A percentile compares a stretch with the other conserved stretches of the same genome.
Evolutionary conservation across 2,797 vertebrate species (phyloP).

Genomic region (Pseudochaenichthys georgianus): DNA sequence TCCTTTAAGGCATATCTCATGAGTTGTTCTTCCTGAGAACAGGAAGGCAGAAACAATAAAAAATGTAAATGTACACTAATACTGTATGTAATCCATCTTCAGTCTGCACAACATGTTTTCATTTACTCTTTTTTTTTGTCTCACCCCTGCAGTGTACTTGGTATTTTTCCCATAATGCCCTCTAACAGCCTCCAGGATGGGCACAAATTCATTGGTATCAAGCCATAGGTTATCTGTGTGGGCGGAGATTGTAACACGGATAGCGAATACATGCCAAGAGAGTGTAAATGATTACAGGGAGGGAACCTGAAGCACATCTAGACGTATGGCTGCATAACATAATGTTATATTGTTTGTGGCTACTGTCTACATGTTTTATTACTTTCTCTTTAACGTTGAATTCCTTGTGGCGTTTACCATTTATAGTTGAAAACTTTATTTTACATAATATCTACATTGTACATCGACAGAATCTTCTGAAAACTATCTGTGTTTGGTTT

Average conservation of each 20-base stretch:
- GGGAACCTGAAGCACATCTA: conserved; percentile 13
- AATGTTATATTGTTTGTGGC: conserved; percentile 12
- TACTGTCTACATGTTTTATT: background rate
- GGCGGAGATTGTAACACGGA: conserved; percentile 37
- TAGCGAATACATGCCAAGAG: conserved; percentile 30
- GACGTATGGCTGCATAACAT: conserved; percentile 11
- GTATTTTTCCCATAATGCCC: conserved; percentile 21
- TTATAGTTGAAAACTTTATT: background rate
- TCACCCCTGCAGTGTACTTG: background rate
- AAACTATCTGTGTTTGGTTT: background rate
- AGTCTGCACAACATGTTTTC: background rate
- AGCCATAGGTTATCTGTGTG: conserved; percentile 54
- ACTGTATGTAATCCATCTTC: background rate
- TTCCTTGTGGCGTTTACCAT: background rate
- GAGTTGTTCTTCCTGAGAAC: background rate
- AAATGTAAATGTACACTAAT: background rate
- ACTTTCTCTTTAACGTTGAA: background rate
- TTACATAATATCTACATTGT: background rate
- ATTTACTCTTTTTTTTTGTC: background rate
- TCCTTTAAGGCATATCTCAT: background rate
- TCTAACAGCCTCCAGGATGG: conserved; percentile 31
- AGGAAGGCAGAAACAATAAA: background rate
- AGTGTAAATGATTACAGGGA: conserved; percentile 16
- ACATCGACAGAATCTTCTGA: background rate
- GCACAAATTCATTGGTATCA: conserved; percentile 20